Conservation (phyloP, 2,797 vertebrate species). For the Smutsia gigantea region DNA sequence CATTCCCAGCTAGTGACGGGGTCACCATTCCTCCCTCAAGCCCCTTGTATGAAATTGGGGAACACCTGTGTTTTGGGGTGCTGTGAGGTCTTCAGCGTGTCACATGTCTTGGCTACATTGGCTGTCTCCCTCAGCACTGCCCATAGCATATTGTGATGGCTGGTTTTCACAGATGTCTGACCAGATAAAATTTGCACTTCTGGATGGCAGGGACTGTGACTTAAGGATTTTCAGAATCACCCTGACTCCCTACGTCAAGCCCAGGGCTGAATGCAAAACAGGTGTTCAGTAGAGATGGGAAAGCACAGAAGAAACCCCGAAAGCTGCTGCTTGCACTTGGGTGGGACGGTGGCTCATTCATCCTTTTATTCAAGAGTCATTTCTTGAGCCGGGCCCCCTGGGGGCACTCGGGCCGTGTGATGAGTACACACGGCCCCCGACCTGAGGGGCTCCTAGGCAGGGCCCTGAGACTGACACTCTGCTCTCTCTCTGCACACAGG, state of each 20-base stretch:
- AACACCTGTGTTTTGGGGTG: neutral
- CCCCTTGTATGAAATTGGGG: neutral
- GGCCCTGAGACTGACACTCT: rapidly evolving
- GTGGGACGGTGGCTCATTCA: neutral
- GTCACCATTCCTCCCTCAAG: neutral
- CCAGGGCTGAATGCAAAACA: neutral
- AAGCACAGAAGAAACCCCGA: neutral
- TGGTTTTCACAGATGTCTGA: neutral
- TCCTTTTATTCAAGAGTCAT: neutral
- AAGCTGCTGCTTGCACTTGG: neutral
- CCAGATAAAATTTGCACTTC: neutral
- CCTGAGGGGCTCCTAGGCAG: rapidly evolving
- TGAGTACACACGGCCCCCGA: too few relatives aligned
- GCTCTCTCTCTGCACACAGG: slow-evolving; percentile 44
- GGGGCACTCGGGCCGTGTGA: rapidly evolving
- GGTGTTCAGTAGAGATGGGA: neutral
- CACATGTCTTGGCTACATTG: neutral
- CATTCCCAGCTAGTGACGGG: neutral
- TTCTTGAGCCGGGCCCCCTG: neutral
- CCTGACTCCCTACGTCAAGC: neutral
- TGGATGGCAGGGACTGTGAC: neutral
- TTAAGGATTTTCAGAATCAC: neutral
- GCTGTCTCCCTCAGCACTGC: neutral
- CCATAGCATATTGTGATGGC: neutral
- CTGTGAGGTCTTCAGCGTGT: neutral